phyloP scores from a whole-genome alignment of 2,113 vertebrate species.

The Meriones unguiculatus region DNA sequence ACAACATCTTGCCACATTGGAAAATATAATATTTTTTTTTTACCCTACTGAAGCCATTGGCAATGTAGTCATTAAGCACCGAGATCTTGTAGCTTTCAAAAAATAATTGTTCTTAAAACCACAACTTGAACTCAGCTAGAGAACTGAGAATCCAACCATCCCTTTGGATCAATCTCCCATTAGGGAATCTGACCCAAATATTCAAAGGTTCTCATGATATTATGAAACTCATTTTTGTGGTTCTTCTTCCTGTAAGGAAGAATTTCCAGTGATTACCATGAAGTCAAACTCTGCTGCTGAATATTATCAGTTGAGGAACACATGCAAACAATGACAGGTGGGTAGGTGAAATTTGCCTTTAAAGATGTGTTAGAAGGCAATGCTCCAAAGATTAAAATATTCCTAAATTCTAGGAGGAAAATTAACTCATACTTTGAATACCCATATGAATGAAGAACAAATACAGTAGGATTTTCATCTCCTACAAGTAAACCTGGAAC shows the following conservation, averaged over 20 bases:
- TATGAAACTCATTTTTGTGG: slow-evolving; percentile 11
- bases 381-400: neutral
- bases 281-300: neutral
- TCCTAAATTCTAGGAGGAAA: neutral
- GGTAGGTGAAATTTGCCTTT: neutral
- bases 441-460: neutral
- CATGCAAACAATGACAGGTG: neutral
- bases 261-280: neutral
- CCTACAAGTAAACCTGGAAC: neutral
- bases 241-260: neutral
- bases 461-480: neutral
- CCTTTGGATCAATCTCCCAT: neutral
- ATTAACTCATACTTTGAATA: neutral
- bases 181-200: neutral
- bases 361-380: slow-evolving; percentile 24
- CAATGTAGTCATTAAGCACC: neutral
- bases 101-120: neutral
- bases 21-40: neutral
- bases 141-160: neutral
- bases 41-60: neutral
- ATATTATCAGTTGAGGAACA: neutral
- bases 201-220: neutral
- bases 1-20: neutral
- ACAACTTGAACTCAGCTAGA: neutral
- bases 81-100: slow-evolving; percentile 20